A percentile compares a stretch with the other conserved stretches of the same genome.
Conservation (phyloP, 2,113 vertebrate species). For the Microcebus lehilahytsara region DNA sequence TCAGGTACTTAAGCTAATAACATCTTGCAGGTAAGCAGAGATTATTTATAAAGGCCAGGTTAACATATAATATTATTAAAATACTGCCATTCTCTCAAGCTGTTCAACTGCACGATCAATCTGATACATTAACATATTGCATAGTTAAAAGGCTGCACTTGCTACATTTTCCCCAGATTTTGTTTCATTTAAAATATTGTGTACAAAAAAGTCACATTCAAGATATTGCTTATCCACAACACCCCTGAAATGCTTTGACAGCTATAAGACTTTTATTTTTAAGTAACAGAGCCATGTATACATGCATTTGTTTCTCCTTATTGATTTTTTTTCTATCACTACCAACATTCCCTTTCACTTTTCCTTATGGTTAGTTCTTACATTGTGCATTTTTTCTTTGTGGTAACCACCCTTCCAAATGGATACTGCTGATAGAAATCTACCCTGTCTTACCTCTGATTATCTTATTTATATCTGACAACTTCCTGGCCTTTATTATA, state of each 20-base stretch:
- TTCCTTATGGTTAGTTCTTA: not conserved
- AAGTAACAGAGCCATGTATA: conserved; percentile 1
- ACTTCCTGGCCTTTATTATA: not conserved
- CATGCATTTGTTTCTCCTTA: not conserved
- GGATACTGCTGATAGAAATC: not conserved
- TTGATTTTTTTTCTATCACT: not conserved
- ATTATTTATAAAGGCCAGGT: conserved; percentile 35
- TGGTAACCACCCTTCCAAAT: not conserved
- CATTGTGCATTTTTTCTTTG: not conserved
- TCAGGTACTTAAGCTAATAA: not conserved
- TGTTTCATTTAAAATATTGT: conserved; percentile 71
- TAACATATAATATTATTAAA: conserved; percentile 49
- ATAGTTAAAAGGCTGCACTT: conserved; percentile 15
- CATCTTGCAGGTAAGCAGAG: conserved; percentile 58
- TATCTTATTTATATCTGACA: not conserved
- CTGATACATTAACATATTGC: conserved; percentile 55
- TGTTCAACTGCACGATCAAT: conserved; percentile 26
- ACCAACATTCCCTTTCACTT: conserved; percentile 25
- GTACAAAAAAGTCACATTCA: conserved; percentile 42
- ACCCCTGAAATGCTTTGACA: conserved; percentile 57
- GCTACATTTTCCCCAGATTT: conserved; percentile 60
- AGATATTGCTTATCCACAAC: conserved; percentile 55
- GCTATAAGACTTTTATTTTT: not conserved
- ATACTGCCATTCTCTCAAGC: conserved; percentile 54
- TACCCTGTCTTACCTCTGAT: not conserved